phyloP scores from a whole-genome alignment of 1,140 invertebrate species.

The Drosophila rhopaloa region DNA sequence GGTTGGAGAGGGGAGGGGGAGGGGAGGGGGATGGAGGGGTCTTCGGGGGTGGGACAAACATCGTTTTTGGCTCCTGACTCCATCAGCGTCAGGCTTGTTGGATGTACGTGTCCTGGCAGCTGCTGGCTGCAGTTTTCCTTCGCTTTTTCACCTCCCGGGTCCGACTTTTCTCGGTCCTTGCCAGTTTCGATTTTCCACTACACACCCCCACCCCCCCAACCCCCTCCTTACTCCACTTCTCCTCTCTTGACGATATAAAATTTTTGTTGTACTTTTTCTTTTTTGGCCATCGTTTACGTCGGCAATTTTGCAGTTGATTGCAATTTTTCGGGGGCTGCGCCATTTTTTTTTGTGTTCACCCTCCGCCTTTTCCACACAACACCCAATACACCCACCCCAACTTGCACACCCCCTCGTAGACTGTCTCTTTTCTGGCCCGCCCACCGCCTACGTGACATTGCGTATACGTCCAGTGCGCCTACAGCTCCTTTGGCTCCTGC shows the following conservation, averaged over 20 bases:
- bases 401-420: neutral
- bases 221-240: neutral
- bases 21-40: neutral
- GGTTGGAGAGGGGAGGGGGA: conserved; percentile 4
- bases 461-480: conserved; percentile 76
- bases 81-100: conserved; percentile 58
- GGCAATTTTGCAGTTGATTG: conserved; percentile 84
- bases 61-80: conserved; percentile 62
- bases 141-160: neutral
- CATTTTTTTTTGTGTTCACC: conserved; percentile 36
- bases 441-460: conserved; percentile 62
- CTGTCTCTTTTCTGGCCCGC: conserved; percentile 22
- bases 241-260: conserved; percentile 22
- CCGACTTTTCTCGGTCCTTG: conserved; percentile 5
- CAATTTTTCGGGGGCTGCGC: conserved; percentile 80
- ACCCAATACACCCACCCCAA: neutral
- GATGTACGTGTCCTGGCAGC: conserved; percentile 77
- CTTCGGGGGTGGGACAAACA: conserved; percentile 29
- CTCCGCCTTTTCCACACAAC: conserved; percentile 1
- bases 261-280: conserved; percentile 29
- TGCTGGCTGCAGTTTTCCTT: conserved; percentile 68
- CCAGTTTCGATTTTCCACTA: conserved; percentile 27
- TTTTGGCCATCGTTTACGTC: conserved; percentile 78
- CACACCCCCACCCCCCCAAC: neutral
- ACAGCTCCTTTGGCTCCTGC: conserved; percentile 34